A percentile compares a stretch with the other conserved stretches of the same genome.
phyloP scores from a whole-genome alignment of 92 coral and sea anemone genomes.

The Epizoanthus fatuus region DNA sequence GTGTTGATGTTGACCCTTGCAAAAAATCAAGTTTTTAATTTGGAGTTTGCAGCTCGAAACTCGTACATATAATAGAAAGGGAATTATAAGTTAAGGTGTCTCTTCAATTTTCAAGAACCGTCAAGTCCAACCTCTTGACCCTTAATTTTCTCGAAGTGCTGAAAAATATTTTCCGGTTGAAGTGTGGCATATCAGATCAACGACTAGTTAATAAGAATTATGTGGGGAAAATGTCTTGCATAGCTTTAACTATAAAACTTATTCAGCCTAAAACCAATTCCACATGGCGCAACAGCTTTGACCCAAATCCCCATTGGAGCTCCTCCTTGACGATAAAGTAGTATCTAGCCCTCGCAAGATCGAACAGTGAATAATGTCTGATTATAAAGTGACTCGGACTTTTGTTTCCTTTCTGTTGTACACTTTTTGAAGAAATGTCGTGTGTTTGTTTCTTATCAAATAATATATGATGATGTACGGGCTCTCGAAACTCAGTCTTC shows the following conservation, averaged over 20 bases:
- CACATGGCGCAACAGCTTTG: background rate
- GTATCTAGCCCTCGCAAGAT: background rate
- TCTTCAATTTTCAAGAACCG: background rate
- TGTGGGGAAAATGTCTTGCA: conserved; percentile 20
- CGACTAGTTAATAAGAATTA: background rate
- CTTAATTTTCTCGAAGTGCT: background rate
- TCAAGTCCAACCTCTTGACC: conserved; percentile 32
- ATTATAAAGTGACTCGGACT: background rate
- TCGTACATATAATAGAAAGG: too few relatives aligned
- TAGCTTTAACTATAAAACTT: conserved; percentile 12
- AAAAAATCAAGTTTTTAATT: too few relatives aligned
- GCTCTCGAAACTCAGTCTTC: background rate
- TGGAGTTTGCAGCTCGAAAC: too few relatives aligned
- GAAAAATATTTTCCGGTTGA: conserved; percentile 12
- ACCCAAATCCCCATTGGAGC: background rate
- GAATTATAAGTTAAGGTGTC: too few relatives aligned
- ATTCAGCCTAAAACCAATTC: background rate
- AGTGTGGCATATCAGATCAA: conserved; percentile 10
- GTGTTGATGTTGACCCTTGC: too few relatives aligned
- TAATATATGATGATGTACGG: conserved; percentile 27
- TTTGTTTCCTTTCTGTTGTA: background rate
- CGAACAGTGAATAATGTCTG: too few relatives aligned
- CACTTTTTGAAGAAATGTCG: background rate
- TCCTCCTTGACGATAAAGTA: background rate
- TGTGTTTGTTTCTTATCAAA: conserved; percentile 36